Conservation (phyloP, 2,797 vertebrate genomes). For the Molossus alvarezi region DNA sequence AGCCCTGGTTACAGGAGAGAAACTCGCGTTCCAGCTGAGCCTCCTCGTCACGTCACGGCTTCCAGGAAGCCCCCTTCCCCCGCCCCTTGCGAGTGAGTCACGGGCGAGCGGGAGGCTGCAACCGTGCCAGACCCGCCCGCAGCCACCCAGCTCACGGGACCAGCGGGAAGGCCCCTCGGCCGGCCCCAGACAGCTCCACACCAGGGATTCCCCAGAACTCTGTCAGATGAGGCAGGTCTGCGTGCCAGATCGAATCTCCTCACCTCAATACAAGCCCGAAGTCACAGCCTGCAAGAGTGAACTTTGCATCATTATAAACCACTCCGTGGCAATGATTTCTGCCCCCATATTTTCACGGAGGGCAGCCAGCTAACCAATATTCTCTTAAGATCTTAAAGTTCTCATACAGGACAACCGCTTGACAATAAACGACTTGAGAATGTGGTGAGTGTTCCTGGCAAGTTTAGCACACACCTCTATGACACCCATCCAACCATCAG, state of each 20-base stretch:
- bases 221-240: not conserved
- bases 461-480: not conserved
- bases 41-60: slow-evolving; percentile 85
- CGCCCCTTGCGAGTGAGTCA: slow-evolving; percentile 82
- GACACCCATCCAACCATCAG: not conserved
- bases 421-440: not conserved
- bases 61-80: slow-evolving; percentile 84
- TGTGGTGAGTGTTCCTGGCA: not conserved
- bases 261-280: not conserved
- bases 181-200: slow-evolving; percentile 59
- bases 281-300: not conserved
- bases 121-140: slow-evolving; percentile 80
- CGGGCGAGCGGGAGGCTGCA: slow-evolving; percentile 78
- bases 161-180: slow-evolving; percentile 68
- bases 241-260: slow-evolving; percentile 1
- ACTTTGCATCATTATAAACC: slow-evolving; percentile 16
- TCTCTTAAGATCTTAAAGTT: not conserved
- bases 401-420: not conserved
- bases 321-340: not conserved
- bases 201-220: slow-evolving; percentile 77
- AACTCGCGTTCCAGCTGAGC: slow-evolving; percentile 76
- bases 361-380: not conserved
- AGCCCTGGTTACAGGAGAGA: slow-evolving; percentile 82
- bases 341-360: not conserved
- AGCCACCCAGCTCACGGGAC: slow-evolving; percentile 84